These are phyloP conservation scores for Galerucella pusilla DNA, from an alignment of 2,888 invertebrate genomes.

Conservation along the genomic window DNA sequence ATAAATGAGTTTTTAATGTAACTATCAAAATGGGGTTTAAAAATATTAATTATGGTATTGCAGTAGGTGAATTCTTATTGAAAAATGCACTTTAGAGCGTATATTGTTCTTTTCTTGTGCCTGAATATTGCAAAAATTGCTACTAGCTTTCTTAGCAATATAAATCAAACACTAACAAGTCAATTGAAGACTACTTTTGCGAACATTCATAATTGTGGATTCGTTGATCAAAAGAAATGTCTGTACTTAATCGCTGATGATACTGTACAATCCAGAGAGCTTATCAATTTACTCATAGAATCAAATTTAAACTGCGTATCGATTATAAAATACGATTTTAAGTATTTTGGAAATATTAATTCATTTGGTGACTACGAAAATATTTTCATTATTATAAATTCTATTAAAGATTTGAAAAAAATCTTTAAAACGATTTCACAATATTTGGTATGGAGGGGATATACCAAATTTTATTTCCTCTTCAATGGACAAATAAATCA, in stretches of 20 bases:
- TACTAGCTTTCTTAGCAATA: neutral
- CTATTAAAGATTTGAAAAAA: constrained; percentile 9
- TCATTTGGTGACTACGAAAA: constrained; percentile 4
- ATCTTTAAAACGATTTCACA: neutral
- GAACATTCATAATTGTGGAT: neutral
- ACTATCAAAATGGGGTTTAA: neutral
- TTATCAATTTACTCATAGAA: constrained; percentile 8
- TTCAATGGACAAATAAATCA: constrained; percentile 3
- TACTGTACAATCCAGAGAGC: neutral
- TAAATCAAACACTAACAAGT: neutral
- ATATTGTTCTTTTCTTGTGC: neutral
- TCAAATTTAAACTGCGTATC: constrained; percentile 17
- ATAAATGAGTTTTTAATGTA: neutral
- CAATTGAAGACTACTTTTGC: neutral
- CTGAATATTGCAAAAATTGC: neutral
- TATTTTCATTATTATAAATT: constrained; percentile 20
- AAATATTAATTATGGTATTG: no score
- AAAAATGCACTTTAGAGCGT: neutral
- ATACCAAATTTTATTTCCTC: constrained; percentile 20
- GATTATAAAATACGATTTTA: constrained; percentile 12
- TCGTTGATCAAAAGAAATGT: neutral
- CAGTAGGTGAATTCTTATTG: no score
- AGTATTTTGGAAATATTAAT: neutral
- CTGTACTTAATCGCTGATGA: neutral
- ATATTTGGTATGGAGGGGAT: constrained; percentile 7